A percentile compares a stretch with the other conserved stretches of the same genome.
Conservation (phyloP, 2,797 vertebrate genomes). For the Loriculus beryllinus region DNA sequence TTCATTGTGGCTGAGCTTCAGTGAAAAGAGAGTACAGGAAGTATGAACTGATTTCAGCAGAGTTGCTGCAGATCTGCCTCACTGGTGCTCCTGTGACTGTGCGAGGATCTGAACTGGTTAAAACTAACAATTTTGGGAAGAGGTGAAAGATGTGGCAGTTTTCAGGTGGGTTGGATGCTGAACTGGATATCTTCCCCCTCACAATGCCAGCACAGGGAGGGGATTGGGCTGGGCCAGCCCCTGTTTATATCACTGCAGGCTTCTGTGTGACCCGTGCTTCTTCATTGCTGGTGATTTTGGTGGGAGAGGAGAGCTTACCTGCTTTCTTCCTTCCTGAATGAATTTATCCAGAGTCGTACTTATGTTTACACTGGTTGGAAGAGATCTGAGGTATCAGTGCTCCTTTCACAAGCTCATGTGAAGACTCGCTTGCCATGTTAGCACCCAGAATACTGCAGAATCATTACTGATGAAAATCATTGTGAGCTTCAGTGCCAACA, state of each 20-base stretch:
- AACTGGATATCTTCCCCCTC: neutral
- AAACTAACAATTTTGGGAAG: neutral
- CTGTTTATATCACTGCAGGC: neutral
- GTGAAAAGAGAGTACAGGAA: neutral
- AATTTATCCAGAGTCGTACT: neutral
- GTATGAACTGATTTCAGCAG: neutral
- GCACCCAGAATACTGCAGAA: neutral
- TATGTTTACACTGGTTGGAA: neutral
- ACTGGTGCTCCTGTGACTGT: fast-evolving
- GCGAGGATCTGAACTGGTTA: neutral
- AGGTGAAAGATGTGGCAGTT: neutral
- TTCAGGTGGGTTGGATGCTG: neutral
- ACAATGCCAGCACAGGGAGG: neutral
- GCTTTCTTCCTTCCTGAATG: neutral
- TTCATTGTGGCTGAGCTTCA: neutral
- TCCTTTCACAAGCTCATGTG: neutral
- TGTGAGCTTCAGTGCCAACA: neutral
- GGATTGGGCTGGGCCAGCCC: neutral
- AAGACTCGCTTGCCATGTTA: neutral
- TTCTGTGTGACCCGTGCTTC: neutral
- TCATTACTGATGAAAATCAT: neutral
- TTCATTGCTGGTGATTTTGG: neutral
- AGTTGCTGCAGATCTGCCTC: neutral
- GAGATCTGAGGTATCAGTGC: neutral
- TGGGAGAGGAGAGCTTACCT: neutral